phyloP scores from a whole-genome alignment of 2,888 invertebrate species.

The Dasysyrphus albostriatus region DNA sequence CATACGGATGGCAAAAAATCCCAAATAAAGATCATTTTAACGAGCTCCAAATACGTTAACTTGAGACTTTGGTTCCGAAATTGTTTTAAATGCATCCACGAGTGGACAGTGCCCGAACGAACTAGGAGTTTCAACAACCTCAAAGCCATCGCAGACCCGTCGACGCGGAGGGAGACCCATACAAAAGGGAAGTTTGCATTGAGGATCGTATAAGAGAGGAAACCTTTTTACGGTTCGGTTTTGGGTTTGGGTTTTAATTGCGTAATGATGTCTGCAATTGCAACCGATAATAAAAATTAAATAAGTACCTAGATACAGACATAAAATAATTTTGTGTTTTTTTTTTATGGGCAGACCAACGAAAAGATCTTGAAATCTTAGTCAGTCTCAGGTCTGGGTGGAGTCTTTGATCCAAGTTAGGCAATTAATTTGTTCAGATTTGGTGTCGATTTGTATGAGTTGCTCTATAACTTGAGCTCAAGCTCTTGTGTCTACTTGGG shows the following conservation, averaged over 20 bases:
- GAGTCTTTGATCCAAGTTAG: conserved; percentile 61
- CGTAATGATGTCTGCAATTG: conserved; percentile 58
- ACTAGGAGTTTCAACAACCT: conserved; percentile 45
- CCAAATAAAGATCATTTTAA: conserved; percentile 78
- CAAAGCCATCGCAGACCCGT: background rate
- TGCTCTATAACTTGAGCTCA: conserved; percentile 17
- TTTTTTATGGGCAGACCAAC: conserved; percentile 18
- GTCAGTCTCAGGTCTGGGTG: conserved; percentile 50
- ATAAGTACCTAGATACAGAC: conserved; percentile 18
- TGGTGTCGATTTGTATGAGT: conserved; percentile 70
- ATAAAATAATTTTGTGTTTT: conserved; percentile 31
- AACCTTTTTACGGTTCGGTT: conserved; percentile 24
- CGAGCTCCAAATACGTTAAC: conserved; percentile 76
- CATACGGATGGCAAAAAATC: conserved; percentile 58
- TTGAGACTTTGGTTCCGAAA: conserved; percentile 35
- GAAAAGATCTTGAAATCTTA: conserved; percentile 7
- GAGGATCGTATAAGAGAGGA: conserved; percentile 41
- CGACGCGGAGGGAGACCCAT: conserved; percentile 9
- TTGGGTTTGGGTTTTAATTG: conserved; percentile 50
- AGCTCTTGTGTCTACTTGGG: conserved; percentile 20
- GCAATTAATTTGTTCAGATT: conserved; percentile 75
- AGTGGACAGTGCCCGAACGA: conserved; percentile 16
- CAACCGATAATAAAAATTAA: conserved; percentile 13
- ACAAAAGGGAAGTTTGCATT: conserved; percentile 48
- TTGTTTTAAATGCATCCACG: conserved; percentile 62